A percentile compares a stretch with the other conserved stretches of the same genome.
phyloP scores from a whole-genome alignment of 2,888 invertebrate species.

The Pristionchus entomophagus region DNA sequence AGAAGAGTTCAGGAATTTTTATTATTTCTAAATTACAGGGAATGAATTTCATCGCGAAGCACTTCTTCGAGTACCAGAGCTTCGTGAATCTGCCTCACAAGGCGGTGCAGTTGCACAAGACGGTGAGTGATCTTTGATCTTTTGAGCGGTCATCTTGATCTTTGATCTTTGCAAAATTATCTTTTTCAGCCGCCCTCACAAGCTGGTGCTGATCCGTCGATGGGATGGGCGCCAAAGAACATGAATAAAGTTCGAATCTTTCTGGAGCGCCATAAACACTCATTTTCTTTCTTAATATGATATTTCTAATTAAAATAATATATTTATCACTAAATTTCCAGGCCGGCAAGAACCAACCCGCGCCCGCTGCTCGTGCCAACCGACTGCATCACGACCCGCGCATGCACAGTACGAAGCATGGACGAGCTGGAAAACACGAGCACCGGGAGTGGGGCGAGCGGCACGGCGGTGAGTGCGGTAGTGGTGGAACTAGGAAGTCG shows the following conservation, averaged over 20 bases:
- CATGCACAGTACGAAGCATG: constrained; percentile 67
- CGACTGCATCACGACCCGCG: constrained; percentile 67
- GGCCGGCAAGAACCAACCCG: constrained; percentile 71
- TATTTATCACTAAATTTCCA: not conserved
- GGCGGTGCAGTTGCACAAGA: constrained; percentile 75
- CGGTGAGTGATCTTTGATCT: constrained; percentile 57
- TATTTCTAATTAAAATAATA: not conserved
- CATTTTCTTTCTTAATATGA: no score
- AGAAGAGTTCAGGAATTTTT: not conserved
- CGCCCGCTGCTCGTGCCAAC: constrained; percentile 71
- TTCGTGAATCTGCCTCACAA: constrained; percentile 75
- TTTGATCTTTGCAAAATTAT: not conserved
- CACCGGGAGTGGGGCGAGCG: constrained; percentile 74
- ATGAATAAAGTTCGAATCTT: constrained; percentile 61
- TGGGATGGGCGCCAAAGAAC: constrained; percentile 74
- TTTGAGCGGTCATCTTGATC: constrained; percentile 6
- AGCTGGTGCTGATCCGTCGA: constrained; percentile 73
- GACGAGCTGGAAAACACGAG: constrained; percentile 72
- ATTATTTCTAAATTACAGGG: constrained; percentile 57
- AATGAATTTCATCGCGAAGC: constrained; percentile 75
- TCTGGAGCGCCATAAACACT: no score
- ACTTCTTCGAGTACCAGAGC: constrained; percentile 75
- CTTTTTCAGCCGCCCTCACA: constrained; percentile 68
- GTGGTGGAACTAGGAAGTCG: no score
- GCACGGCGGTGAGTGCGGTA: constrained; percentile 66